phyloP scores from a whole-genome alignment of 2,113 vertebrate species.

The Marcusenius ussheri region DNA sequence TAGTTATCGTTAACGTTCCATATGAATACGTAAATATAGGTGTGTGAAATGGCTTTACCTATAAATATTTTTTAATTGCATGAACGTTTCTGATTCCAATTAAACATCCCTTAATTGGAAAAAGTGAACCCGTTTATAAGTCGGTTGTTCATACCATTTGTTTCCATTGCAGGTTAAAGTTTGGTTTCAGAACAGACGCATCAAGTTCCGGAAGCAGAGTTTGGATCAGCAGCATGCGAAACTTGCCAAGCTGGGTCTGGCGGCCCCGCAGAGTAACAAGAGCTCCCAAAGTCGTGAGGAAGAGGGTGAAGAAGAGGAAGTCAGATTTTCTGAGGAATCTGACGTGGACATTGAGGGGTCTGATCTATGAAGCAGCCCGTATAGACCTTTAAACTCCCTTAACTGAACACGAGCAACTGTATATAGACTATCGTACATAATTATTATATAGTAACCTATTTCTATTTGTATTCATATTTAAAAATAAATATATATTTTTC shows the following conservation, averaged over 20 bases:
- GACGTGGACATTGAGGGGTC: slow-evolving; percentile 56
- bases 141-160: not conserved
- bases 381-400: slow-evolving; percentile 1
- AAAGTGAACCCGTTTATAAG: not conserved
- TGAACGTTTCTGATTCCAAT: not conserved
- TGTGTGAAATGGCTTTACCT: not conserved
- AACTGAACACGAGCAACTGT: slow-evolving; percentile 17
- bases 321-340: slow-evolving; percentile 42
- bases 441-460: slow-evolving; percentile 18
- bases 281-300: slow-evolving; percentile 58
- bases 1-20: not conserved
- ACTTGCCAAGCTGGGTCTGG: slow-evolving; percentile 64
- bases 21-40: not conserved
- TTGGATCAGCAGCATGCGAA: slow-evolving; percentile 73
- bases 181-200: slow-evolving; percentile 73
- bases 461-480: slow-evolving; percentile 52
- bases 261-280: slow-evolving; percentile 51
- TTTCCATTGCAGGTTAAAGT: slow-evolving; percentile 61
- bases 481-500: slow-evolving; percentile 60
- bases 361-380: slow-evolving; percentile 27
- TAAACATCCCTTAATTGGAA: not conserved
- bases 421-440: slow-evolving; percentile 27
- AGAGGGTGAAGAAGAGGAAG: slow-evolving; percentile 53
- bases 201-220: slow-evolving; percentile 73
- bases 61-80: not conserved